Evolutionary conservation across 30 jellyfish, hydroid and myxozoan genomes (phyloP).

Genomic region (Calvadosia cruxmelitensis): DNA sequence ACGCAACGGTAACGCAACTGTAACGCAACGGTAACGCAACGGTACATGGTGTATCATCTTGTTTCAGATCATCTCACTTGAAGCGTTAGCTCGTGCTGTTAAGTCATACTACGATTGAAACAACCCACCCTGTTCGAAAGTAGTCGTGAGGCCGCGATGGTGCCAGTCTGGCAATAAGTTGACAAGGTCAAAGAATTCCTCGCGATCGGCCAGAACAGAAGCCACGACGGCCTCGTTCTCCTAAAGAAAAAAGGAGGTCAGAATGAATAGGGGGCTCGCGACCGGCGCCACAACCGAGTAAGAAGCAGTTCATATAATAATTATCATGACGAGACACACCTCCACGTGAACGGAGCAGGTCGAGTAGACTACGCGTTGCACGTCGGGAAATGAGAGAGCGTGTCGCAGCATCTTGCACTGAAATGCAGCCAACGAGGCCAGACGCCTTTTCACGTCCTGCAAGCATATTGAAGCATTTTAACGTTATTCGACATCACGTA

Average conservation of each 20-base stretch:
- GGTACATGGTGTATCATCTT: too few relatives aligned
- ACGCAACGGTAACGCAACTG: background rate
- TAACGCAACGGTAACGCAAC: background rate
- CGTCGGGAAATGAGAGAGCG: constrained; percentile 73
- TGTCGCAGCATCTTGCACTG: constrained; percentile 68
- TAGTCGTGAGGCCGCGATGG: constrained; percentile 44
- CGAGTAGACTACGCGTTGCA: constrained; percentile 57
- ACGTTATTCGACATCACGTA: too few relatives aligned
- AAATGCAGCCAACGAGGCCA: constrained; percentile 54
- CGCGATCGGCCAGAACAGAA: constrained; percentile 31
- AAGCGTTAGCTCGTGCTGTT: too few relatives aligned
- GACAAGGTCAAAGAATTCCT: constrained; percentile 25
- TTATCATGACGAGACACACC: constrained; percentile 14
- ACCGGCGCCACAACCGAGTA: too few relatives aligned
- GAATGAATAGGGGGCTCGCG: too few relatives aligned
- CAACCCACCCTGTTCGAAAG: constrained; percentile 45
- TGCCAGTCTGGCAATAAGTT: constrained; percentile 66
- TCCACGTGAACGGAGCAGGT: constrained; percentile 75
- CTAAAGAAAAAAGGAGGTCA: constrained; percentile 9
- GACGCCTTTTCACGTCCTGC: constrained; percentile 21
- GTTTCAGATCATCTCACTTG: too few relatives aligned
- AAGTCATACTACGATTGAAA: too few relatives aligned
- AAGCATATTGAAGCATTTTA: too few relatives aligned
- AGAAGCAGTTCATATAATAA: background rate
- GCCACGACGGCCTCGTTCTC: constrained; percentile 84